Conservation (phyloP, 2,113 vertebrate genomes). For the Heterotilapia buettikoferi region DNA sequence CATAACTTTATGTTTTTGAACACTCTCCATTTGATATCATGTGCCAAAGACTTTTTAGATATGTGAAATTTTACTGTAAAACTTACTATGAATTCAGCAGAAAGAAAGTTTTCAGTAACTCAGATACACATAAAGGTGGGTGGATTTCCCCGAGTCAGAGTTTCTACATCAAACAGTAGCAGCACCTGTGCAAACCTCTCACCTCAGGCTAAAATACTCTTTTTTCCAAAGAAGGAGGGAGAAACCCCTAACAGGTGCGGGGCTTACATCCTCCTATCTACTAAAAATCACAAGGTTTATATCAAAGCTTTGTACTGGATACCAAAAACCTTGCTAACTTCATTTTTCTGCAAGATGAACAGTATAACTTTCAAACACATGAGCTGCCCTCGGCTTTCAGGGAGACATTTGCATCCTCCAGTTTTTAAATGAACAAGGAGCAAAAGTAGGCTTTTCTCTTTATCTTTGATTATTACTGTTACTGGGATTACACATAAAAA, state of each 20-base stretch:
- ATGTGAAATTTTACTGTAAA: neutral
- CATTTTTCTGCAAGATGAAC: neutral
- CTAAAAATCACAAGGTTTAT: conserved; percentile 2
- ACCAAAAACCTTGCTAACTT: neutral
- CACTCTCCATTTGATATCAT: neutral
- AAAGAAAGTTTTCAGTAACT: conserved; percentile 12
- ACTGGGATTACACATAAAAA: neutral
- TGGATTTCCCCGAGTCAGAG: conserved; percentile 34
- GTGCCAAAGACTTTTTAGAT: neutral
- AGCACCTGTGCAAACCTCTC: conserved; percentile 25
- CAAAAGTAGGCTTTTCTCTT: neutral
- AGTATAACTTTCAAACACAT: neutral
- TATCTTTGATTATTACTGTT: neutral
- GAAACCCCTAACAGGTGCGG: conserved; percentile 28
- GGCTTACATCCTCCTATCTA: conserved; percentile 2
- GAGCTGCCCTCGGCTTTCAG: neutral
- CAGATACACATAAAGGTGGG: conserved; percentile 14
- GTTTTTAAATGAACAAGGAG: neutral
- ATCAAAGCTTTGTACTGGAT: conserved; percentile 2
- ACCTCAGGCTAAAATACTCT: conserved; percentile 24
- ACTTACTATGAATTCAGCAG: neutral
- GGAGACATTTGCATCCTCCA: neutral
- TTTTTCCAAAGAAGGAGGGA: conserved; percentile 11
- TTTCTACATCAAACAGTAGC: conserved; percentile 34
- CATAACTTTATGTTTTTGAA: neutral